These are phyloP conservation scores for Erynnis tages DNA, from an alignment of 2,888 invertebrate species.

Conservation along the genomic window DNA sequence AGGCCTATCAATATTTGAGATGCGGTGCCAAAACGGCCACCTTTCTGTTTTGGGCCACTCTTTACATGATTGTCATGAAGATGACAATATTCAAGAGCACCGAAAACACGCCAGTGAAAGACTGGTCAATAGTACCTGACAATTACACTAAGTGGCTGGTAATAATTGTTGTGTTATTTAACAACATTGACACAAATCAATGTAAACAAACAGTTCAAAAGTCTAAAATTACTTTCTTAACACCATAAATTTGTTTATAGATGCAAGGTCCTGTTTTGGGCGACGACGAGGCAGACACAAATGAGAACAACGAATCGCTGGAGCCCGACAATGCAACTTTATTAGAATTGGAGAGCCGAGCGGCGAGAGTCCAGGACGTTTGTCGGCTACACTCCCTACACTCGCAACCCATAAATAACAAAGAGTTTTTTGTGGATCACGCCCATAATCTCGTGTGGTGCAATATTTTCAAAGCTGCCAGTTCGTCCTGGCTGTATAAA, in stretches of 20 bases:
- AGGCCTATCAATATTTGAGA: constrained; percentile 61
- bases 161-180: constrained; percentile 38
- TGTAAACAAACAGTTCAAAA: no score
- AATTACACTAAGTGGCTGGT: constrained; percentile 77
- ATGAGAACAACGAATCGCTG: constrained; percentile 47
- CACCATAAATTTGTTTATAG: constrained; percentile 42
- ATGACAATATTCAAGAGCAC: constrained; percentile 74
- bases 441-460: constrained; percentile 86
- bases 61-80: constrained; percentile 74
- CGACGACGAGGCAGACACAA: constrained; percentile 54
- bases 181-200: no score
- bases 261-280: constrained; percentile 67
- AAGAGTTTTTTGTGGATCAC: constrained; percentile 88
- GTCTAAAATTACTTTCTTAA: no score
- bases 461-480: constrained; percentile 88
- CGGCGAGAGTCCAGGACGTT: constrained; percentile 65
- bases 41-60: constrained; percentile 71
- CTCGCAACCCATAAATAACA: constrained; percentile 82
- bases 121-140: constrained; percentile 67
- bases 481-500: constrained; percentile 91
- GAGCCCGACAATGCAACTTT: constrained; percentile 66
- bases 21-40: constrained; percentile 73
- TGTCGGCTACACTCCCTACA: constrained; percentile 64
- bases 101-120: constrained; percentile 53
- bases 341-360: constrained; percentile 73